Evolutionary conservation across 2,888 invertebrate genomes (phyloP).

Genomic region (Pachymerium ferrugineum): DNA sequence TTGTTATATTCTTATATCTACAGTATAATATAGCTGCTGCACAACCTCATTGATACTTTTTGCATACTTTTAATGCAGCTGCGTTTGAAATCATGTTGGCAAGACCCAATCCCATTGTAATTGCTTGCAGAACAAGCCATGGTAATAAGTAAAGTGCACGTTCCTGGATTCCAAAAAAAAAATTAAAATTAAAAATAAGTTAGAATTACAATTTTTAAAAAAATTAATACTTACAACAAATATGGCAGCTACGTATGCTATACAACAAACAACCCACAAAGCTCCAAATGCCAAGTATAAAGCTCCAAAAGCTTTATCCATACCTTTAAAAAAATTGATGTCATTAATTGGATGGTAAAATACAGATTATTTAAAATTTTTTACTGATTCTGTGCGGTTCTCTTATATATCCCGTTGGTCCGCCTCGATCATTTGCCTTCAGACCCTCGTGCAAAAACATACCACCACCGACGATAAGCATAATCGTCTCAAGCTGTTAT

Average conservation of each 20-base stretch:
- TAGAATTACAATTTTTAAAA: background rate
- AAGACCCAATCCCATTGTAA: background rate
- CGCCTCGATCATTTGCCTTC: background rate
- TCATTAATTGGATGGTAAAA: background rate
- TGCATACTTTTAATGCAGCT: background rate
- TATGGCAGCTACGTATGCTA: background rate
- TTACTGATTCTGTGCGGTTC: background rate
- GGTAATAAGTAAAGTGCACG: constrained; percentile 1
- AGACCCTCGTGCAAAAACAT: background rate
- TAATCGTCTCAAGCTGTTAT: background rate
- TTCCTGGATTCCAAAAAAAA: background rate
- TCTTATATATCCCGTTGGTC: background rate
- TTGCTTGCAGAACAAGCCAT: constrained; percentile 9
- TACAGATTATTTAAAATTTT: background rate
- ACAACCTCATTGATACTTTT: no score
- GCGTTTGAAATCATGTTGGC: background rate
- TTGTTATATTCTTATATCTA: no score
- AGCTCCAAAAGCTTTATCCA: background rate
- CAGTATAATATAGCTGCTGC: no score
- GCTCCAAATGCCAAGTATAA: constrained; percentile 31
- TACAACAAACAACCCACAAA: background rate
- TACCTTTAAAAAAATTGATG: background rate
- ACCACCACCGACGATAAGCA: background rate
- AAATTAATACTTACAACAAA: background rate
- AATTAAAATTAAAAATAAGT: background rate